These are phyloP conservation scores for Lobophora halterata DNA, from an alignment of 2,888 invertebrate species.

Conservation along the genomic window DNA sequence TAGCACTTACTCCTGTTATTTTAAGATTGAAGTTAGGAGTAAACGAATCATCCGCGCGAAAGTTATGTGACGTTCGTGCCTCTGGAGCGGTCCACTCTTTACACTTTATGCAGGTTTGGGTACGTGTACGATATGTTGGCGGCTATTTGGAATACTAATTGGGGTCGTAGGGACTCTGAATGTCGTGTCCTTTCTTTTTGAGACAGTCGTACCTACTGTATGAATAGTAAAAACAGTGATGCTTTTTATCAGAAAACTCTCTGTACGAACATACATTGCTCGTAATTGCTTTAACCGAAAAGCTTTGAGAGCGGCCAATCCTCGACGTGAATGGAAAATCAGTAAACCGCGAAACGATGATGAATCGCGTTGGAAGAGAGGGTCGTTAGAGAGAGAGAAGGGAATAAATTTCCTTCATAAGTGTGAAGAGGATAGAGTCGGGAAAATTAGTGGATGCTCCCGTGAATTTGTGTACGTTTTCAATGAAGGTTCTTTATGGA, in stretches of 20 bases:
- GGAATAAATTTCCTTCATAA: conserved; percentile 31
- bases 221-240: conserved; percentile 18
- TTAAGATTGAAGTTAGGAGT: conserved; percentile 65
- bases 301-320: conserved; percentile 45
- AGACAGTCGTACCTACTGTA: conserved; percentile 29
- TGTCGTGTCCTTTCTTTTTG: conserved; percentile 54
- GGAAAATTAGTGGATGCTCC: conserved; percentile 75
- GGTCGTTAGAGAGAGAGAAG: conserved; percentile 61
- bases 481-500: conserved; percentile 79
- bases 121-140: conserved; percentile 75
- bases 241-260: conserved; percentile 24
- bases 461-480: conserved; percentile 80
- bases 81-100: conserved; percentile 76
- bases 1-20: conserved; percentile 57
- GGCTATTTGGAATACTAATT: conserved; percentile 80
- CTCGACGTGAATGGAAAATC: conserved; percentile 72
- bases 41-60: conserved; percentile 50
- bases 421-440: conserved; percentile 52
- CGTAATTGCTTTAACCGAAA: conserved; percentile 35
- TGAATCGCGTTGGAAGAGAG: conserved; percentile 73
- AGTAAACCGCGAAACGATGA: conserved; percentile 80
- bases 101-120: conserved; percentile 62
- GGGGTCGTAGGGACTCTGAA: conserved; percentile 62
- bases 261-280: conserved; percentile 32
- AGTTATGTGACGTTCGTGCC: conserved; percentile 77